Conservation (phyloP, 2,888 invertebrate genomes). For the Cyclophora punctaria region DNA sequence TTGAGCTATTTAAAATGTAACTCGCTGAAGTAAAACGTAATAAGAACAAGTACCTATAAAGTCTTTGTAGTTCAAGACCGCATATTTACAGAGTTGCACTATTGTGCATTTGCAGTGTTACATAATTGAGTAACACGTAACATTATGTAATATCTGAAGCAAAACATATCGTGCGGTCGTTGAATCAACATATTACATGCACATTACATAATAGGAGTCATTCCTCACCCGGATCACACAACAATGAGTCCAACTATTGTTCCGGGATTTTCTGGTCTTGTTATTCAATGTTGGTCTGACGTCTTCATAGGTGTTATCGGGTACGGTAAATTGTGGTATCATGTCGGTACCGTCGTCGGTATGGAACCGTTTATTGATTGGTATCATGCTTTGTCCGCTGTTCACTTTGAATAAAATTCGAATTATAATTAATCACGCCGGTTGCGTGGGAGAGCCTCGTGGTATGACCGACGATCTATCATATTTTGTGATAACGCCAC, state of each 20-base stretch:
- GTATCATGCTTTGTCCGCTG: conserved; percentile 73
- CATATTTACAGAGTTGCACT: too few relatives aligned
- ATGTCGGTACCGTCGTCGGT: conserved; percentile 69
- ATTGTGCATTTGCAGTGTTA: too few relatives aligned
- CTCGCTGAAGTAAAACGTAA: conserved; percentile 18
- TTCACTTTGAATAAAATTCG: conserved; percentile 76
- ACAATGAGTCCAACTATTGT: conserved; percentile 62
- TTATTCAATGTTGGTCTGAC: conserved; percentile 58
- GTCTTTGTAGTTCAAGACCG: background rate
- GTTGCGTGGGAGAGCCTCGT: conserved; percentile 71
- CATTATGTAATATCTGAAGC: conserved; percentile 18
- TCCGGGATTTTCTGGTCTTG: conserved; percentile 44
- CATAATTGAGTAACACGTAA: conserved; percentile 14
- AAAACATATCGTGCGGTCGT: too few relatives aligned
- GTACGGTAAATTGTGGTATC: conserved; percentile 71
- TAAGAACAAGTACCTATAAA: background rate
- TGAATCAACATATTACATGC: conserved; percentile 29
- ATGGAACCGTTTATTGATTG: conserved; percentile 75
- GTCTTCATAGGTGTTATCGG: conserved; percentile 67
- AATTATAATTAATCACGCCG: conserved; percentile 74
- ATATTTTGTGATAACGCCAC: conserved; percentile 75
- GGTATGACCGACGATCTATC: conserved; percentile 67
- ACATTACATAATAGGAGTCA: conserved; percentile 16
- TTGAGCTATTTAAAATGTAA: conserved; percentile 47
- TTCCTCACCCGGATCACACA: conserved; percentile 29